Evolutionary conservation across 1,140 invertebrate species (phyloP), one percentile per base, ranked within the genome.

Genomic region (Atopsyche davidsoni): DNA sequence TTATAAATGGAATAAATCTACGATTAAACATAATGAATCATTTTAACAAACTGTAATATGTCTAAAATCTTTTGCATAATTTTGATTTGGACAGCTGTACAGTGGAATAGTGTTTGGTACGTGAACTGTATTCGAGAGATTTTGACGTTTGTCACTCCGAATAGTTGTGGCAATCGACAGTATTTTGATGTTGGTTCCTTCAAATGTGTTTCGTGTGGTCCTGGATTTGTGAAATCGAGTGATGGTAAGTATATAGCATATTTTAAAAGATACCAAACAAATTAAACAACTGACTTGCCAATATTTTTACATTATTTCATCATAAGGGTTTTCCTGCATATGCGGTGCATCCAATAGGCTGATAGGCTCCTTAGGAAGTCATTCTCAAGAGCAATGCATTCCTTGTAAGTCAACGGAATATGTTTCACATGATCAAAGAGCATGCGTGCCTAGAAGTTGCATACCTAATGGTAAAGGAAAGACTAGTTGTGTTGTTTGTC

Each of bases 341-440:
- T 58, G 56, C 46, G 14, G 34, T 23, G 23, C 17, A 14, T 13
- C 44, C 0, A 44, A 54, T 31, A 58, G 41, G 24, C 32, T 48
- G 10, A 23, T 45, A 17, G 24, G 23, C 18, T 21, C 21, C 2
- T 11, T 51, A 22, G 52, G 51, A 1, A 22, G 39, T 7, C 13
- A 17, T 17, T 9, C 36, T 2, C 46, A 53, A 32, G 43, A 40
- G 18, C 10, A 38, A 21, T 58, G 56, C 44, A 14, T 49, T 9
- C 49, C 38, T n/a, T 58, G 56, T 35, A 55, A 55, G 40, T 32
- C 45, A 10, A 55, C 44, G 2, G 52, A 58, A 48, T 51, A 51
- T 28, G 35, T 46, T 14, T 51, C 56, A 4, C 45, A 25, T 2
- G 52, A 55, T 13, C 25, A 38, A 21, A 40, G 21, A 23, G 24